Base-by-base conservation (phyloP, 2,797 vertebrate genomes). In the Mastacembelus armatus region DNA sequence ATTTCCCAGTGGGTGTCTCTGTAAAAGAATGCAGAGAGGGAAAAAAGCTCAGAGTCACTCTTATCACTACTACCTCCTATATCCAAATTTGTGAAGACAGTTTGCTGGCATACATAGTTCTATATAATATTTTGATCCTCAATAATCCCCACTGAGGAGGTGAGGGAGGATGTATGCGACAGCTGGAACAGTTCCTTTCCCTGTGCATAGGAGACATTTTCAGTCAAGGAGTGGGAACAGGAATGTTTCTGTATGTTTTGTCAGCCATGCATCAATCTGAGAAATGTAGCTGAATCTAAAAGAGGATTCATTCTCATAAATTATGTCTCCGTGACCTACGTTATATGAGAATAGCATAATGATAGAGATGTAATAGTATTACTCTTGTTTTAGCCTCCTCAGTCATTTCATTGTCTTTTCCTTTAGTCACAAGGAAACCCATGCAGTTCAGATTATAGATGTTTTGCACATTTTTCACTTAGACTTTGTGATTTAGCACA, bases 31-130 rank as follows among this genome's bases (percentile, higher is more conserved):
- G 78, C 68, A 51, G 43, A 63, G 67, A 57, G 66, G 50, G 66
- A 42, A 51, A 44, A 63, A 36, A 35, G 42, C 60, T 44, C 4
- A 19, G 22, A 65, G 80, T 54, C 38, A 3, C 63, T 80, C 83
- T 84, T 74, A 88, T 91, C 88, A 83, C 71, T 39, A 38, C 68
- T 85, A 86, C 88, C 86, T 90, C 84, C 66, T 77, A 58, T 22
- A 64, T 65, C 50, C 58, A 55, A 58, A 87, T 86, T 78, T 86
- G 88, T 81, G 51, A 66, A 71, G 86, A 87, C 78, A 8, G 80
- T 81, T 83, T 63, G 78, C 68, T 90, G 88, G 86, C 74, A 10
- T 3, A n/a, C n/a, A n/a, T n/a, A n/a, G n/a, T n/a, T n/a, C n/a
- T n/a, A n/a, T 50, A 80, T 85, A 74, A 55, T 15, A 50, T 81